phyloP scores from a whole-genome alignment of 2,888 invertebrate species.

The Cephus pygmeus region DNA sequence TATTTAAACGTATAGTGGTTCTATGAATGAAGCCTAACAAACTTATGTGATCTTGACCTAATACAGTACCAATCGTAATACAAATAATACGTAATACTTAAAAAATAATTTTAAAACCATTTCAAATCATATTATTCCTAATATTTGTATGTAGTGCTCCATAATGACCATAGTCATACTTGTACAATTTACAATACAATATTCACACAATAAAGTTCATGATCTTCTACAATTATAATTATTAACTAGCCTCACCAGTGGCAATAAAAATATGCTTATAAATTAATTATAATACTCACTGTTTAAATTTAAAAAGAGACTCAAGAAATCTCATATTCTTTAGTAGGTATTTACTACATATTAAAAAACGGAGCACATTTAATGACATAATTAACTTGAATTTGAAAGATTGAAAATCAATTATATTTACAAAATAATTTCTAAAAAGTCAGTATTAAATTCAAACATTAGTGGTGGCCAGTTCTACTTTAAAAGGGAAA shows the following conservation, averaged over 20 bases:
- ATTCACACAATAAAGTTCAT: background rate
- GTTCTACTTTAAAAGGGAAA: background rate
- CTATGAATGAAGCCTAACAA: background rate
- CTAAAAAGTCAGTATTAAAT: background rate
- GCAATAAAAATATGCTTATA: background rate
- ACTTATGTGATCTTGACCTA: background rate
- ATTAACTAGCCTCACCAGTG: background rate
- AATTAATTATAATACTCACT: background rate
- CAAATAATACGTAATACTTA: background rate
- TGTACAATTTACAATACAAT: background rate
- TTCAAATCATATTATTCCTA: background rate
- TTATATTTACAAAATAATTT: background rate
- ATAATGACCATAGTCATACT: background rate
- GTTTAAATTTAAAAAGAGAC: background rate
- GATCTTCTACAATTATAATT: background rate
- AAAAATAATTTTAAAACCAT: background rate
- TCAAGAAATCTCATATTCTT: background rate
- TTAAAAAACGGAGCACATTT: background rate
- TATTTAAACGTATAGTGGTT: background rate
- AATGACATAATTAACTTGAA: background rate
- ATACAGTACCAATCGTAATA: too few species aligned
- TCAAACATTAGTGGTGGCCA: background rate
- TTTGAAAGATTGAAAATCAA: background rate
- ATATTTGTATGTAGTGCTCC: background rate
- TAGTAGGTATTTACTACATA: background rate